These are phyloP conservation scores for Agelas oroides DNA, from an alignment of 37 sponge, comb jelly and placozoan species.

Conservation along the genomic window DNA sequence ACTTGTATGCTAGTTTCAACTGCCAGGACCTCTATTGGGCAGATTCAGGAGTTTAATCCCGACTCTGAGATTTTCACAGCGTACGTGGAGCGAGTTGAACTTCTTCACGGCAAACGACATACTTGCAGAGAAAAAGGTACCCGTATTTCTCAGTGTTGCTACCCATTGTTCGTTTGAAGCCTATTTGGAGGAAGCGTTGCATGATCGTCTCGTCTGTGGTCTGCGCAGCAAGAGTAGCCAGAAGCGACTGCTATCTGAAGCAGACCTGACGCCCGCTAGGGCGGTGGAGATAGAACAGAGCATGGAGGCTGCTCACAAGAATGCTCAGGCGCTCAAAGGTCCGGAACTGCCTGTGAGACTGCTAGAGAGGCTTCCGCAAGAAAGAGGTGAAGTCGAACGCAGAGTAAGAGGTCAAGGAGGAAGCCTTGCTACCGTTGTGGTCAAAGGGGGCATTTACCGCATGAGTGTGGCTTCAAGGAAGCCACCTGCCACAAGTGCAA, in stretches of 20 bases:
- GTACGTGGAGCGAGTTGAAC: too few relatives aligned
- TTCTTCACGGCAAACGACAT: too few relatives aligned
- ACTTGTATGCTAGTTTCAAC: too few relatives aligned
- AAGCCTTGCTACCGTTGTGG: background rate
- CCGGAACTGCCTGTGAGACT: background rate
- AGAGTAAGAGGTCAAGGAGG: background rate
- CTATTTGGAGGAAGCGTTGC: conserved; percentile 7
- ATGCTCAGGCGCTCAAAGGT: background rate
- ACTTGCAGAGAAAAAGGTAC: too few relatives aligned
- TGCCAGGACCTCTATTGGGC: too few relatives aligned
- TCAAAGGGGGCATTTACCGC: too few relatives aligned
- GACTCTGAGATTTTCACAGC: too few relatives aligned
- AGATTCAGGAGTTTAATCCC: too few relatives aligned
- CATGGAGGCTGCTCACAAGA: conserved; percentile 23
- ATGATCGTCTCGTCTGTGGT: conserved; percentile 2
- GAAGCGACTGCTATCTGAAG: conserved; percentile 1
- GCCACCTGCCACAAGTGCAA: too few relatives aligned
- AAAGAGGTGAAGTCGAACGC: background rate
- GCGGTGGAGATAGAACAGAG: background rate
- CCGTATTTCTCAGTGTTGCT: too few relatives aligned
- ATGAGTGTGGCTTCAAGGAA: too few relatives aligned
- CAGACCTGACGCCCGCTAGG: background rate
- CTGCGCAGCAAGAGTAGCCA: conserved; percentile 1
- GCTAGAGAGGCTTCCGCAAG: background rate
- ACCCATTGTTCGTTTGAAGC: background rate